Conservation (phyloP, 2,113 vertebrate genomes). For the Carassius carassius region DNA sequence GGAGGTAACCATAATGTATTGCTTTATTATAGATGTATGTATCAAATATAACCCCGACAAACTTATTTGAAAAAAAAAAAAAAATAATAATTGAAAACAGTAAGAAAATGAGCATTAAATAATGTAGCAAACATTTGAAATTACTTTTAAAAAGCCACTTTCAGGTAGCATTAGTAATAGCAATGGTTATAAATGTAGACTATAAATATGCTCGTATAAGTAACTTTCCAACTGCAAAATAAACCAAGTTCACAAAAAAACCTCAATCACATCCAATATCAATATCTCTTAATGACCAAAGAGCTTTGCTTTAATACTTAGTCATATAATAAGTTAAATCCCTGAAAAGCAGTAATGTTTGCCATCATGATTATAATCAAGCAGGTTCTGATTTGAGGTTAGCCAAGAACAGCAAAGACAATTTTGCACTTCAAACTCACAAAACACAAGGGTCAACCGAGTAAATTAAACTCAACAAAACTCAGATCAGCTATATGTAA, state of each 20-base stretch:
- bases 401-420: background rate
- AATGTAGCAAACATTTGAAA: background rate
- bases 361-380: conserved; percentile 23
- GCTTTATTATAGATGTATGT: background rate
- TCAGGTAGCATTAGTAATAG: background rate
- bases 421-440: background rate
- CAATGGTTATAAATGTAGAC: background rate
- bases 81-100: too few relatives aligned
- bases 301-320: conserved; percentile 22
- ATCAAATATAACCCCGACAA: too few relatives aligned
- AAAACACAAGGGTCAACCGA: background rate
- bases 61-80: too few relatives aligned
- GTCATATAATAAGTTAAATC: background rate
- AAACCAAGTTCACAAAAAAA: conserved; percentile 1
- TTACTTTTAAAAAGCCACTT: background rate
- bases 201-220: background rate
- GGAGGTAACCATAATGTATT: background rate
- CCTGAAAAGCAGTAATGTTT: background rate
- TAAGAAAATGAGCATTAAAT: too few relatives aligned
- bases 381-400: background rate
- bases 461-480: conserved; percentile 9
- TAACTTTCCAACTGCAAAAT: background rate
- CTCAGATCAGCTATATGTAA: background rate
- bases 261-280: conserved; percentile 10
- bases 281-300: conserved; percentile 5